Evolutionary conservation across 1,140 invertebrate species (phyloP), one percentile per base, ranked within the genome.

Genomic region (Lasaia peninsularis): DNA sequence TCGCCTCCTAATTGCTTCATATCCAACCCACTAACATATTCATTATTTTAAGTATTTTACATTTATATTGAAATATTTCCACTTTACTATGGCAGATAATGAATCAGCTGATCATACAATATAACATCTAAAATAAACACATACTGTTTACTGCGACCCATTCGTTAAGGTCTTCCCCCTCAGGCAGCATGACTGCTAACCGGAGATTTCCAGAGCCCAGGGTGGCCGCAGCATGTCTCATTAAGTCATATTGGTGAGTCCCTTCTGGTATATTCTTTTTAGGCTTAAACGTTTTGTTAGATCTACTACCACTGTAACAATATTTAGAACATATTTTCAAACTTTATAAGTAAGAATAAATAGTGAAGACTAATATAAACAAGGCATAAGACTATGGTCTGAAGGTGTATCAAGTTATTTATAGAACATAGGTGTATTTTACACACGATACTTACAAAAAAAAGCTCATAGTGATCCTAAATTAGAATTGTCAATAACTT

Each of bases 101-200:
- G n/a, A n/a, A 28, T 28, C 24, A 28, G 24, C 24, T 28, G 24
- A 28, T 28, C 2, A 2, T 28, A 28, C 24, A 28, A 28, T 7
- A 28, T n/a, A 28, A 31, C 2, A 4, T 6, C 1, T 4, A 14
- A 31, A 33, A 52, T 11, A 33, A 50, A 4, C n/a, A 67, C 94
- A 94, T 90, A 98, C 98, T 99, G 81, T 99, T 99, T 9, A 99
- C 98, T 63, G 98, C 98, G 34, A 99, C 97, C 99, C 99, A 99
- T 92, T 99, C 99, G 88, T 99, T 99, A 33, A 99, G 92, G 91
- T 99, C 98, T 91, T 99, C 99, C 35, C 98, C 98, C 87, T 99
- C 98, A 1, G 99, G 99, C 63, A 99, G 90, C 92, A 97, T 95
- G 33, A 99, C 98, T 49, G 98, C 98, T 32, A 98, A 91, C 60